Percentiles rank a stretch among this genome's conserved stretches.
Conservation (phyloP, 1,140 invertebrate genomes). For the Euwallacea fornicatus region DNA sequence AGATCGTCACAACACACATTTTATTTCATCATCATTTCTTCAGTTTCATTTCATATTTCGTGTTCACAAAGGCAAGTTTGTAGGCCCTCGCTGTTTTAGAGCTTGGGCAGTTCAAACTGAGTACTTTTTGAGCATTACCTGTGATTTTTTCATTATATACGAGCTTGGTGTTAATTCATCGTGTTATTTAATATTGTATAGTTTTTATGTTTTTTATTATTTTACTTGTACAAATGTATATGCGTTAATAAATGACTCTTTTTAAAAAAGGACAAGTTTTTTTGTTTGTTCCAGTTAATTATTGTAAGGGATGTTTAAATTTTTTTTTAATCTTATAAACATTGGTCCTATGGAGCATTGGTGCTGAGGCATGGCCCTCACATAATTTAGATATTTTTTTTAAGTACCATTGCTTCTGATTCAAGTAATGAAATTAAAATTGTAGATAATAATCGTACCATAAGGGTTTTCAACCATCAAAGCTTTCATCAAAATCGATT, state of each 20-base stretch:
- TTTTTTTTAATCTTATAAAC: too few relatives aligned
- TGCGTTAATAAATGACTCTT: constrained; percentile 41
- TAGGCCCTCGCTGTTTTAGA: constrained; percentile 33
- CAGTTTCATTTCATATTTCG: constrained; percentile 28
- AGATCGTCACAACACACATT: constrained; percentile 33
- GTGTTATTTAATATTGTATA: constrained; percentile 41
- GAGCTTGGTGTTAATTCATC: constrained; percentile 38
- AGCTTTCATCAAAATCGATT: too few relatives aligned
- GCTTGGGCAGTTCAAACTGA: constrained; percentile 25
- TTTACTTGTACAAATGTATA: constrained; percentile 40
- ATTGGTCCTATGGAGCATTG: too few relatives aligned
- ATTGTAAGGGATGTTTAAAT: too few relatives aligned
- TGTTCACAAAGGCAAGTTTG: constrained; percentile 22
- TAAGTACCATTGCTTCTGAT: too few relatives aligned
- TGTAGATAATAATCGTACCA: too few relatives aligned
- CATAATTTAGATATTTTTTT: too few relatives aligned
- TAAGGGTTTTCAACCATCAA: too few relatives aligned
- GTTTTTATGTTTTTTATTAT: constrained; percentile 30
- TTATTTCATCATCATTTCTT: constrained; percentile 22
- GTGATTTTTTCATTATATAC: constrained; percentile 40
- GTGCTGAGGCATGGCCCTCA: too few relatives aligned
- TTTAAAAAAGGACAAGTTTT: constrained; percentile 25
- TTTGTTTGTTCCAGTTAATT: neutral
- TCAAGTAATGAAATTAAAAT: too few relatives aligned
- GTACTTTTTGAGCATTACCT: constrained; percentile 31